A percentile compares a stretch with the other conserved stretches of the same genome.
Conservation (phyloP, 2,113 vertebrate species). For the Pterophyllum scalare region DNA sequence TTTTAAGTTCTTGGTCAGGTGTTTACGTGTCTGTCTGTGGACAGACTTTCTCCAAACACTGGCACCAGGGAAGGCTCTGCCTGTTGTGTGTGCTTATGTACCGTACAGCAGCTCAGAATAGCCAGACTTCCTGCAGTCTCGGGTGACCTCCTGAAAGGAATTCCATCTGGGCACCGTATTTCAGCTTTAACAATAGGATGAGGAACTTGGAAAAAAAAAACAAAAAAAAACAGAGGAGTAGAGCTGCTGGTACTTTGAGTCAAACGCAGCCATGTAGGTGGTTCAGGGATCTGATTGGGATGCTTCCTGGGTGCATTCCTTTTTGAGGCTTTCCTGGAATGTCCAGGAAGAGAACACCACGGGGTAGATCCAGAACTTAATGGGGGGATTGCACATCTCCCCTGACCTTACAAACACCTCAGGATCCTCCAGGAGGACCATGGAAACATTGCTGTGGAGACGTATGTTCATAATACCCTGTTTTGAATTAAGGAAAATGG, state of each 20-base stretch:
- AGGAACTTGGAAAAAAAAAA: background rate
- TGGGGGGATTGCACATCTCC: background rate
- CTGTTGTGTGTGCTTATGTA: slow-evolving; percentile 2
- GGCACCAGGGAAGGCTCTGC: background rate
- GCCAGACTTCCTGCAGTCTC: background rate
- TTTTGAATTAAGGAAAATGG: background rate
- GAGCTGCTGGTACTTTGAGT: background rate
- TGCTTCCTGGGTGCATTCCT: background rate
- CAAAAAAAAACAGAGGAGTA: background rate
- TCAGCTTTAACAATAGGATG: background rate
- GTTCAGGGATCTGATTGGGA: background rate
- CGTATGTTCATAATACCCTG: background rate
- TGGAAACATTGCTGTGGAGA: background rate
- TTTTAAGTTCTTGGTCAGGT: background rate
- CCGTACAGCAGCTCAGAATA: background rate
- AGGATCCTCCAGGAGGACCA: background rate
- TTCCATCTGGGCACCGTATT: background rate
- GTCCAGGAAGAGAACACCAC: slow-evolving; percentile 5
- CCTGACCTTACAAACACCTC: background rate
- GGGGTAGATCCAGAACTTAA: background rate
- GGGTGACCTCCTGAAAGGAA: background rate
- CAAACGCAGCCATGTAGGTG: background rate
- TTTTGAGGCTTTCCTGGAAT: background rate
- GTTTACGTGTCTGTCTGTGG: background rate
- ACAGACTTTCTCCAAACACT: background rate